Conservation (phyloP, 1,140 invertebrate genomes). For the Hypsibius dujardini region DNA sequence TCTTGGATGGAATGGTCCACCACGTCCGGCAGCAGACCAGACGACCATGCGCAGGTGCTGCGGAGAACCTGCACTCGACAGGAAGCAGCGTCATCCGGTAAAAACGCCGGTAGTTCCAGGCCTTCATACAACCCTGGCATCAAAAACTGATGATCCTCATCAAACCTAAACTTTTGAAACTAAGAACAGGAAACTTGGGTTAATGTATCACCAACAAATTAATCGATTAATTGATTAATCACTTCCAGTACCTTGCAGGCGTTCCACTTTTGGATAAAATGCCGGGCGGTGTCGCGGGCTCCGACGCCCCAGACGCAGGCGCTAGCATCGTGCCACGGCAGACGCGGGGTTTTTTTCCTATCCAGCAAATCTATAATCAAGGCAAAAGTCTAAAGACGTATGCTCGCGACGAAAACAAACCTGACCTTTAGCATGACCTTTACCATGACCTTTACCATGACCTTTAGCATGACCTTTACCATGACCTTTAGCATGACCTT, state of each 20-base stretch:
- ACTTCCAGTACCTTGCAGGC: constrained; percentile 64
- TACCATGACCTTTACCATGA: no score
- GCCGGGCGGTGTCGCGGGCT: constrained; percentile 74
- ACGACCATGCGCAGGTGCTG: constrained; percentile 80
- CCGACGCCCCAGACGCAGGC: constrained; percentile 59
- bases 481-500: no score
- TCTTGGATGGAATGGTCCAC: constrained; percentile 78
- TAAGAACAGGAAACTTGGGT: neutral
- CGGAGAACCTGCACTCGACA: constrained; percentile 50
- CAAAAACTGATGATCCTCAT: neutral
- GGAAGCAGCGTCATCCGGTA: neutral
- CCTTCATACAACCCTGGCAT: neutral
- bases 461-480: no score
- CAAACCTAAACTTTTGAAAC: neutral
- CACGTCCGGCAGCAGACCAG: constrained; percentile 47
- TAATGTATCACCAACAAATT: no score
- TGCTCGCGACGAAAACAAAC: no score
- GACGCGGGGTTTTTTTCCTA: constrained; percentile 63
- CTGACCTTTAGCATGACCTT: no score
- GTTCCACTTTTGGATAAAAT: constrained; percentile 97
- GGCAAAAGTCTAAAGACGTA: neutral
- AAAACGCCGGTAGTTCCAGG: neutral
- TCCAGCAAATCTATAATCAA: constrained; percentile 60
- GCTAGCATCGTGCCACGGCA: constrained; percentile 95
- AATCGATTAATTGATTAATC: neutral